Percentiles rank a stretch among this genome's conserved stretches.
Evolutionary conservation across 2,797 vertebrate genomes (phyloP).

Genomic region (Peromyscus nudipes): DNA sequence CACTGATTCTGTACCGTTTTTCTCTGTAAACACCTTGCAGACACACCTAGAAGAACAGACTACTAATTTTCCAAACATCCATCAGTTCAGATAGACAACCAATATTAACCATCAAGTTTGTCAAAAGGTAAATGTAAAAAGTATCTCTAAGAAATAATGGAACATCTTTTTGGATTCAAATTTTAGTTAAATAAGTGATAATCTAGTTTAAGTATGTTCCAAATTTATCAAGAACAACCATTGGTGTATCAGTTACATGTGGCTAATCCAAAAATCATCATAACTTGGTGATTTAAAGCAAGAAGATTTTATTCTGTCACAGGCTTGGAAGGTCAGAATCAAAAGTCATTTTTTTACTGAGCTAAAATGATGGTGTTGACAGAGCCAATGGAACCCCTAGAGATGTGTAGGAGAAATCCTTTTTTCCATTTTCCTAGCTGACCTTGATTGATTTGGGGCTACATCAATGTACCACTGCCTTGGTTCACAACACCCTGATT

Average conservation of each 20-base stretch:
- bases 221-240: not conserved
- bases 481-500: not conserved
- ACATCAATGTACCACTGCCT: not conserved
- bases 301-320: not conserved
- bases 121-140: not conserved
- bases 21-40: not conserved
- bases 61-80: not conserved
- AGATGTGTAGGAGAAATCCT: not conserved
- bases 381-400: not conserved
- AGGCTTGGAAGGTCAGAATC: not conserved
- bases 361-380: not conserved
- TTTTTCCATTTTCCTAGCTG: not conserved
- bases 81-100: not conserved
- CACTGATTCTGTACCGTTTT: fast-evolving
- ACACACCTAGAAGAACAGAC: not conserved
- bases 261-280: not conserved
- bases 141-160: not conserved
- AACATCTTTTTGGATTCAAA: not conserved
- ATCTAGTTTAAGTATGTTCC: not conserved
- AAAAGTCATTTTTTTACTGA: not conserved
- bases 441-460: not conserved
- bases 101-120: not conserved
- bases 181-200: not conserved
- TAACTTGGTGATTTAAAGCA: not conserved
- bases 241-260: not conserved